Conservation (phyloP, 64 coral and sea anemone species). For the Pocillopora verrucosa region DNA sequence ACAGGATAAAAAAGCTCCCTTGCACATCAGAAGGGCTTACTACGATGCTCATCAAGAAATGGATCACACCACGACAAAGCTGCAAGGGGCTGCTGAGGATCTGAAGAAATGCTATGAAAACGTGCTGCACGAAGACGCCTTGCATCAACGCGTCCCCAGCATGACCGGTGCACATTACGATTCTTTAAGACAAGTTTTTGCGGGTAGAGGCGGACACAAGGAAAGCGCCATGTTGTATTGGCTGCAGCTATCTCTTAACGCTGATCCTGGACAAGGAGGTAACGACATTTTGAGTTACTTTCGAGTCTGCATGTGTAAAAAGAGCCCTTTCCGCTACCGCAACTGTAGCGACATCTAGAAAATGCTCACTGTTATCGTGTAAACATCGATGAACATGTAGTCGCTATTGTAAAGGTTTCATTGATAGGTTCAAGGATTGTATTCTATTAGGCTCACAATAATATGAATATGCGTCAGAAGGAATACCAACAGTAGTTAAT, state of each 20-base stretch:
- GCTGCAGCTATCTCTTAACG: constrained; percentile 8
- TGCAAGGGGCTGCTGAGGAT: constrained; percentile 65
- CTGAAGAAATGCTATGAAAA: constrained; percentile 72
- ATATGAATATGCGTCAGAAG: no score
- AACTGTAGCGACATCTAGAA: no score
- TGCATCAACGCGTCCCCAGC: neutral
- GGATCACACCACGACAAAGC: constrained; percentile 55
- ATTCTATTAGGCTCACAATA: no score
- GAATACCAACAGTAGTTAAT: no score
- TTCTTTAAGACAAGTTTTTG: constrained; percentile 5
- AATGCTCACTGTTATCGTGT: no score
- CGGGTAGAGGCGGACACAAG: neutral
- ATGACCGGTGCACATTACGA: constrained; percentile 30
- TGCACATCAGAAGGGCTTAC: constrained; percentile 59
- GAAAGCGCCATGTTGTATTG: constrained; percentile 9
- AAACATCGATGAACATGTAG: no score
- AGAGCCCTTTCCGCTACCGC: no score
- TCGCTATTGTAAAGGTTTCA: no score
- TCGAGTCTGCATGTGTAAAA: no score
- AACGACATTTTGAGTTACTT: no score
- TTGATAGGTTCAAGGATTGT: no score
- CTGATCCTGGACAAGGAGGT: neutral
- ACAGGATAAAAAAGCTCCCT: constrained; percentile 24
- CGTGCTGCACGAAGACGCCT: constrained; percentile 63
- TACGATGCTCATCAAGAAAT: constrained; percentile 62